phyloP scores from a whole-genome alignment of 1,140 invertebrate genomes.

The Drosophila simulans region DNA sequence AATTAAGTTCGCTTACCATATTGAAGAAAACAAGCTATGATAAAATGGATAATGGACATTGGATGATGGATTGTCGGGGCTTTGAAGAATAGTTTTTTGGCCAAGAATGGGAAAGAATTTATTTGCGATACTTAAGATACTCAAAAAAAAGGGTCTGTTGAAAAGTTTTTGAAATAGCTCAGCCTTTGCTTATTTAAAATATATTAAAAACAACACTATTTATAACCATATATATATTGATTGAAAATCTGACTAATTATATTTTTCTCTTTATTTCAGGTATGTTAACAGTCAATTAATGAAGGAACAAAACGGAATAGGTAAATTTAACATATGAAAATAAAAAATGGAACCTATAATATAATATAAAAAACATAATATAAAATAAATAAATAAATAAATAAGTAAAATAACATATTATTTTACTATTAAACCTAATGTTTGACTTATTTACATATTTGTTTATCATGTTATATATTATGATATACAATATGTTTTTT shows the following conservation, averaged over 20 bases:
- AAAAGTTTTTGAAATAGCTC: not conserved
- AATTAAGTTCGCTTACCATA: slow-evolving; percentile 1
- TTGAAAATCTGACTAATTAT: too few relatives aligned
- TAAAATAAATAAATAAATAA: too few relatives aligned
- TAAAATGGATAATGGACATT: not conserved
- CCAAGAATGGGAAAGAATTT: not conserved
- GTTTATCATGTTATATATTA: too few relatives aligned
- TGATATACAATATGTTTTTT: too few relatives aligned
- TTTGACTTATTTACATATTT: too few relatives aligned
- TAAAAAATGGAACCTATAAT: not conserved
- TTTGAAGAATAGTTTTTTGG: not conserved
- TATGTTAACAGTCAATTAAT: slow-evolving; percentile 1
- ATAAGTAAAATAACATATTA: not conserved
- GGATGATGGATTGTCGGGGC: not conserved
- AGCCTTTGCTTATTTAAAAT: too few relatives aligned
- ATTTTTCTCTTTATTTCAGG: slow-evolving; percentile 31
- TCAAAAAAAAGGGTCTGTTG: too few relatives aligned
- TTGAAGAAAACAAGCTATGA: not conserved
- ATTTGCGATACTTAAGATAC: not conserved
- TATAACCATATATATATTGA: too few relatives aligned
- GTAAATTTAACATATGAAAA: not conserved
- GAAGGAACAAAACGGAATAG: not conserved
- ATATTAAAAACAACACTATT: too few relatives aligned
- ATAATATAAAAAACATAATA: too few relatives aligned
- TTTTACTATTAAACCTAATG: not conserved